Evolutionary conservation across 2,888 invertebrate genomes (phyloP), one percentile per base, ranked within the genome.

Genomic region (Ectemnius lituratus): DNA sequence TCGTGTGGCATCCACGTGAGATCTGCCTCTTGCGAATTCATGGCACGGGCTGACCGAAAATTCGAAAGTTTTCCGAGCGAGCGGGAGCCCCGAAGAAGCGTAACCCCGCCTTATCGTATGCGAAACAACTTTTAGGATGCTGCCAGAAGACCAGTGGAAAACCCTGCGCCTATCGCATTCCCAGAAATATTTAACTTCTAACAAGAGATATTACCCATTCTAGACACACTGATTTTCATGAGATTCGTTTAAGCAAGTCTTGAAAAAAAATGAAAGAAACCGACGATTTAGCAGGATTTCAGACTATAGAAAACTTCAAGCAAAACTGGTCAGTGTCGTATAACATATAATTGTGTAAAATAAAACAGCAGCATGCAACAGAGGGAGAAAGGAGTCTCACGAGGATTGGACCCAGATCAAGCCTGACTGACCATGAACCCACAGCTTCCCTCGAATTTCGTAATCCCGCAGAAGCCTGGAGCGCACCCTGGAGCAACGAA

Each of bases 361-460:
- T 37, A 2, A 8, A 6, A 37, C 4, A 11, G 37, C 0, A 4
- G 37, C 1, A 37, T 37, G 37, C 11, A 37, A 60, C 28, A 14
- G n/a, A 28, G n/a, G 14, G 11, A 8, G 59, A 60, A 28, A 60
- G 59, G 37, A 60, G 4, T 60, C 23, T 14, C 58, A 20, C 23
- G 14, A 14, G 27, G 58, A 23, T 23, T 8, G 28, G 59, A 28
- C 59, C 28, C 8, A 60, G n/a, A 60, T 60, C 28, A 4, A 52
- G 62, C 49, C 47, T 27, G 62, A 52, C 27, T 62, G 62, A 52
- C 62, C 62, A 27, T 62, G 62, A 62, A 62, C 62, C 62, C 28
- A 14, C 45, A 20, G 45, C 16, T 14, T 45, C 46, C 4, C 45
- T 1, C 20, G 46, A 20, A 61, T 28, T 37, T 28, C 59, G 46